A percentile compares a stretch with the other conserved stretches of the same genome.
Evolutionary conservation across 2,797 vertebrate genomes (phyloP).

Genomic region (Heteromormyrus szaboi): DNA sequence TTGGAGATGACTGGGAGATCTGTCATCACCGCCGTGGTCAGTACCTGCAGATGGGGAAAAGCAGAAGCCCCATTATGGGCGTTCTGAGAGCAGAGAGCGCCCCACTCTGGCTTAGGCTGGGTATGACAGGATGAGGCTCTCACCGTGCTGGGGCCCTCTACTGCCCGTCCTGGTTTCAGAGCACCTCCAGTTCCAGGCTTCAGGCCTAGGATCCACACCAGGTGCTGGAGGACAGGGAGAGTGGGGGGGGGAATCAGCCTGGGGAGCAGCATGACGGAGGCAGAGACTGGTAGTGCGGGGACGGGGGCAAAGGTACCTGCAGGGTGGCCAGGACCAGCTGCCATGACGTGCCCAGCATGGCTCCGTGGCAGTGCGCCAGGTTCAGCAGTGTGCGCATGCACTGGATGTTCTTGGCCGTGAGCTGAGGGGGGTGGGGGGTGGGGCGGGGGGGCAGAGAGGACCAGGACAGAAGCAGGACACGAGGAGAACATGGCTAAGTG

Average conservation of each 20-base stretch:
- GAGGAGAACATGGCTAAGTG: neutral
- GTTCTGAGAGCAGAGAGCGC: neutral
- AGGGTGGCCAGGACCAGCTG: slow-evolving; percentile 94
- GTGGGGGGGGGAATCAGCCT: neutral
- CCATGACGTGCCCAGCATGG: slow-evolving; percentile 93
- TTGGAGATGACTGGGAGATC: slow-evolving; percentile 94
- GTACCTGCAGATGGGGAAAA: slow-evolving; percentile 64
- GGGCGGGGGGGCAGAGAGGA: neutral
- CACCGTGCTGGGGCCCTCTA: slow-evolving; percentile 95
- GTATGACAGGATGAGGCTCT: slow-evolving; percentile 33
- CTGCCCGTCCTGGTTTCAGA: slow-evolving; percentile 90
- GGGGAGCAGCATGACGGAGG: neutral
- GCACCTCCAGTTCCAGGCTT: slow-evolving; percentile 89
- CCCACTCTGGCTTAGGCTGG: neutral
- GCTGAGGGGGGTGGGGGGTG: slow-evolving; percentile 50
- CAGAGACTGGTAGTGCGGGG: neutral
- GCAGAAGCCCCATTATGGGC: neutral
- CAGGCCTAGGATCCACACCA: slow-evolving; percentile 96
- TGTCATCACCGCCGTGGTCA: slow-evolving; percentile 98
- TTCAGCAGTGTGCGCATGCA: slow-evolving; percentile 95
- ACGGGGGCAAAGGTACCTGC: slow-evolving; percentile 68
- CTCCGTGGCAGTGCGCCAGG: slow-evolving; percentile 91
- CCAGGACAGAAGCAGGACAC: slow-evolving; percentile 13
- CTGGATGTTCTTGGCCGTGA: slow-evolving; percentile 98
- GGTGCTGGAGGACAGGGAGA: slow-evolving; percentile 68